Conservation (phyloP, 2,888 invertebrate species). For the Netelia virgata region DNA sequence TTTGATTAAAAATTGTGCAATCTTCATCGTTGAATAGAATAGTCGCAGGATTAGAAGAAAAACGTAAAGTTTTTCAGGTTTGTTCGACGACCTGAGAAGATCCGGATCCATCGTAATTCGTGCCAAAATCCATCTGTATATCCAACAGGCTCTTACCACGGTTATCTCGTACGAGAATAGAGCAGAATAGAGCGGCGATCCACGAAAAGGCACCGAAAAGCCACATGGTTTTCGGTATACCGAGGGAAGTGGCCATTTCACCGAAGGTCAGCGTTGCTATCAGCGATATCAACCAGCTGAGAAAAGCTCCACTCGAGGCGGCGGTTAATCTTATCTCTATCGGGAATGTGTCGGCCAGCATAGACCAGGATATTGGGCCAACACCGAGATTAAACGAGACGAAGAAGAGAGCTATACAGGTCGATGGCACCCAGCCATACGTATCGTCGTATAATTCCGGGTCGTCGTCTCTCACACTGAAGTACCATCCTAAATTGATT, state of each 20-base stretch:
- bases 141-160: slow-evolving; percentile 75
- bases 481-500: slow-evolving; percentile 76
- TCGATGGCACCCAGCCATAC: slow-evolving; percentile 79
- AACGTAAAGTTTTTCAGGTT: slow-evolving; percentile 24
- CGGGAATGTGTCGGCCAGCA: slow-evolving; percentile 80
- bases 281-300: slow-evolving; percentile 78
- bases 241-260: slow-evolving; percentile 72
- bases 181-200: slow-evolving; percentile 73
- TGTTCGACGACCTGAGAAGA: slow-evolving; percentile 41
- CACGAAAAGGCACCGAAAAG: slow-evolving; percentile 76
- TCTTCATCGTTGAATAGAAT: neutral
- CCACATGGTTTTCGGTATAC: slow-evolving; percentile 75
- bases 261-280: slow-evolving; percentile 74
- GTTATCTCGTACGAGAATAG: slow-evolving; percentile 74
- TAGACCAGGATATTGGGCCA: slow-evolving; percentile 80
- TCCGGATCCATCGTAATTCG: slow-evolving; percentile 41
- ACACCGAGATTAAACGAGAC: slow-evolving; percentile 78
- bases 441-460: slow-evolving; percentile 77
- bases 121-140: slow-evolving; percentile 75
- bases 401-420: slow-evolving; percentile 76
- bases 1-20: neutral
- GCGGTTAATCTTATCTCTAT: slow-evolving; percentile 73
- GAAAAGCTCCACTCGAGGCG: slow-evolving; percentile 69
- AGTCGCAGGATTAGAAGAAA: neutral
- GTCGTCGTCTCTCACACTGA: slow-evolving; percentile 73